These are phyloP conservation scores for Pseudomyrmex pallidus DNA, from an alignment of 1,140 invertebrate species.

Conservation along the genomic window DNA sequence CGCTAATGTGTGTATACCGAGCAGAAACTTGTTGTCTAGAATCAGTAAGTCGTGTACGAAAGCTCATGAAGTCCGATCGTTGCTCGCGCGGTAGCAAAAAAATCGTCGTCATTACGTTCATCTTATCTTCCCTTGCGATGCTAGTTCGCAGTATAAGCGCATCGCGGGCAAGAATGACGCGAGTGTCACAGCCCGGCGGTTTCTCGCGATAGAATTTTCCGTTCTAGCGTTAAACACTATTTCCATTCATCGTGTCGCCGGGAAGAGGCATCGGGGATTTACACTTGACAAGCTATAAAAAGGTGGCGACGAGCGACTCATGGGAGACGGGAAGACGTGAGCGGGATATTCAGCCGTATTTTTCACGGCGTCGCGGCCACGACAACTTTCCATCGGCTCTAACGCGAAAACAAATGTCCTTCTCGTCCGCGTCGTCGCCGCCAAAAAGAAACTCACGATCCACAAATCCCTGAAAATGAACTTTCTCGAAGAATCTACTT, in stretches of 20 bases:
- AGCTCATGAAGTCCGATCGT: conserved; percentile 23
- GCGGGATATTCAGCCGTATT: conserved; percentile 60
- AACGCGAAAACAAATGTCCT: conserved; percentile 74
- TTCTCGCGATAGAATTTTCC: conserved; percentile 31
- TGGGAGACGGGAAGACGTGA: conserved; percentile 37
- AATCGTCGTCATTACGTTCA: conserved; percentile 12
- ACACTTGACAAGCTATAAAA: conserved; percentile 53
- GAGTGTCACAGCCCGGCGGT: conserved; percentile 22
- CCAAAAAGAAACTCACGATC: conserved; percentile 33
- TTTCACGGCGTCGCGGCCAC: conserved; percentile 51
- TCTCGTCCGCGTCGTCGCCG: conserved; percentile 30
- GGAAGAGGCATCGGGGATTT: conserved; percentile 35
- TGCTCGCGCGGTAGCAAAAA: neutral
- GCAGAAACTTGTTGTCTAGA: neutral
- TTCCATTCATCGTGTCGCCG: conserved; percentile 32
- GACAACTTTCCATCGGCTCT: conserved; percentile 67
- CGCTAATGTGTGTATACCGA: too few species aligned
- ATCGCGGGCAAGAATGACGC: conserved; percentile 20
- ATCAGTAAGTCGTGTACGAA: conserved; percentile 12
- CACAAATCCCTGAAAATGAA: neutral
- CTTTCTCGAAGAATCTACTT: neutral
- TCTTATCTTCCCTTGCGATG: conserved; percentile 7
- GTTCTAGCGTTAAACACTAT: conserved; percentile 57
- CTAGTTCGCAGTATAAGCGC: conserved; percentile 35
- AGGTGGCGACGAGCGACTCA: conserved; percentile 21